Conservation (phyloP, 2,888 invertebrate genomes). For the Nematopogon swammerdamellus region DNA sequence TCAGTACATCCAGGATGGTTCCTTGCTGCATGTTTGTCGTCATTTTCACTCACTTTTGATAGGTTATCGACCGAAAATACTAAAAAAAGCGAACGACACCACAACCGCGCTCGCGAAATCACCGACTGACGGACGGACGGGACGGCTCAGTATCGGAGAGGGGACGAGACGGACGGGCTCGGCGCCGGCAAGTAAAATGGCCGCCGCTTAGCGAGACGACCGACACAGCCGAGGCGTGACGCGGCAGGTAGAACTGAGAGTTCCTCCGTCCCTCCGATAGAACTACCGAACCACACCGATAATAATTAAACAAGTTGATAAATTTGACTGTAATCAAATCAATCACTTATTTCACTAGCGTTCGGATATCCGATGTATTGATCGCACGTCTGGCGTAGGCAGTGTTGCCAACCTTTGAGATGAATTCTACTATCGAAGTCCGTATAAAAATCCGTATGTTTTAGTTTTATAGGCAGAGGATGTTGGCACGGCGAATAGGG, state of each 20-base stretch:
- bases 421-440: too few species aligned
- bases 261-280: too few species aligned
- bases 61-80: slow-evolving; percentile 31
- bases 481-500: too few species aligned
- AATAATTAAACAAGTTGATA: too few species aligned
- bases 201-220: slow-evolving; percentile 41
- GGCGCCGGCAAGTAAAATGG: slow-evolving; percentile 55
- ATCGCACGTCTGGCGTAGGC: too few species aligned
- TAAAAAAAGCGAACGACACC: slow-evolving; percentile 46
- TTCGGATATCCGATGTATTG: too few species aligned
- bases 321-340: too few species aligned
- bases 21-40: slow-evolving; percentile 90
- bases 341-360: too few species aligned
- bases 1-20: slow-evolving; percentile 92
- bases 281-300: too few species aligned
- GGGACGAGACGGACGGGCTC: slow-evolving; percentile 28
- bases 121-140: slow-evolving; percentile 45
- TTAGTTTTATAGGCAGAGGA: too few species aligned
- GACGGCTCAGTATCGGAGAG: slow-evolving; percentile 46
- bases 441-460: too few species aligned
- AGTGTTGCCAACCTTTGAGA: not conserved
- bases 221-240: slow-evolving; percentile 17
- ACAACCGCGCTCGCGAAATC: slow-evolving; percentile 53
- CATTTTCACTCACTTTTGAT: slow-evolving; percentile 62
- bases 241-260: not conserved